Evolutionary conservation across 2,888 invertebrate species (phyloP).

Genomic region (Eupithecia subumbrata): DNA sequence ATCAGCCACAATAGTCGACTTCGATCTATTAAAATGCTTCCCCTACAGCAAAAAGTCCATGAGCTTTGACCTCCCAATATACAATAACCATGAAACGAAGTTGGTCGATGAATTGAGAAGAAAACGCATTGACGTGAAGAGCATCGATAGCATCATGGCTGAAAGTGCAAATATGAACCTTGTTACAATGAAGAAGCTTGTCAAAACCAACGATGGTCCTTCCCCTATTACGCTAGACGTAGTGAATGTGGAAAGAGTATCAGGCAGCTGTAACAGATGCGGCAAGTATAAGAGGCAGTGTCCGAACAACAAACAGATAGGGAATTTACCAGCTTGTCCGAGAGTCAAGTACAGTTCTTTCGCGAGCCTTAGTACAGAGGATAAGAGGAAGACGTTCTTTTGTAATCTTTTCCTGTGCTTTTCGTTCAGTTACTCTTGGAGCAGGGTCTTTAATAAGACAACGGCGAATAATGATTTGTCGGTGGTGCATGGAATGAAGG

Average conservation of each 20-base stretch:
- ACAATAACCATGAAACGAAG: constrained; percentile 56
- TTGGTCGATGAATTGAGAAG: constrained; percentile 46
- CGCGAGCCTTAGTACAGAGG: constrained; percentile 63
- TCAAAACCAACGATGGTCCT: constrained; percentile 53
- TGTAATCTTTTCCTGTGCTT: constrained; percentile 71
- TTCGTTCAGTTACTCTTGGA: constrained; percentile 71
- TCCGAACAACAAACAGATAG: constrained; percentile 52
- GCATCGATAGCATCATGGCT: constrained; percentile 52
- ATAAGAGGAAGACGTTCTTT: constrained; percentile 58
- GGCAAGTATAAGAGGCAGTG: constrained; percentile 77
- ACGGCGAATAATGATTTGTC: constrained; percentile 80
- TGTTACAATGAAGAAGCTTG: constrained; percentile 59
- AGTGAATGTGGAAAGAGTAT: constrained; percentile 64
- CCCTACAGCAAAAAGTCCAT: constrained; percentile 59
- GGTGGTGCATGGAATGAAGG: constrained; percentile 85
- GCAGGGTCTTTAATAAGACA: constrained; percentile 73
- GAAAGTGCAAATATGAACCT: constrained; percentile 61
- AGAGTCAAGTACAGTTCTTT: constrained; percentile 67
- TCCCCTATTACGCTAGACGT: constrained; percentile 73
- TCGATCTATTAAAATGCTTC: constrained; percentile 63
- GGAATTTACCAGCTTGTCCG: constrained; percentile 62
- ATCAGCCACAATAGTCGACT: constrained; percentile 76
- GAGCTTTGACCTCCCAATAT: constrained; percentile 71
- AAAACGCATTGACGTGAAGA: constrained; percentile 50
- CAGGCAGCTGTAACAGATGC: constrained; percentile 70